These are phyloP conservation scores for Premnoplex brunnescens DNA, from an alignment of 2,797 vertebrate genomes.

Conservation along the genomic window DNA sequence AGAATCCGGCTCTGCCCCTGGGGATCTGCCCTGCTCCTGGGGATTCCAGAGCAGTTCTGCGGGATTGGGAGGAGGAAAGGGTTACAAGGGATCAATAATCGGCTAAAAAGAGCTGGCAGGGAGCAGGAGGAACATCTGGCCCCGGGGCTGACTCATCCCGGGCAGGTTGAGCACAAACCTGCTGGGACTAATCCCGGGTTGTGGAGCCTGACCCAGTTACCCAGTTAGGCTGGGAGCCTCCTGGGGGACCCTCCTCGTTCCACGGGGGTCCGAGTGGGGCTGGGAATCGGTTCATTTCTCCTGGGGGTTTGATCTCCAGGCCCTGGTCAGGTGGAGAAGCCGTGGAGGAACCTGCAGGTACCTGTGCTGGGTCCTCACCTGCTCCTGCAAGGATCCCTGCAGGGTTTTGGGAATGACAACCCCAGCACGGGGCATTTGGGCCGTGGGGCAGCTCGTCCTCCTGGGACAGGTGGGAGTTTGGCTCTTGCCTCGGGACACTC, in stretches of 20 bases:
- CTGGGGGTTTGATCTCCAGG: background rate
- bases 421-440: background rate
- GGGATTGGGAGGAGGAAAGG: background rate
- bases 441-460: background rate
- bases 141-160: background rate
- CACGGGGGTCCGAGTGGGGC: background rate
- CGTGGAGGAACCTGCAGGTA: background rate
- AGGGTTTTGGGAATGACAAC: background rate
- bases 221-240: background rate
- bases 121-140: background rate
- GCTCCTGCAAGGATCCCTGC: background rate
- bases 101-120: background rate
- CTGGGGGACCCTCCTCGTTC: background rate
- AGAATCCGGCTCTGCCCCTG: background rate
- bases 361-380: background rate
- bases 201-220: slow-evolving; percentile 18
- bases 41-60: rapidly evolving
- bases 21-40: background rate
- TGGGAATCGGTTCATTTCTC: background rate
- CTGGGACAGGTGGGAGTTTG: background rate
- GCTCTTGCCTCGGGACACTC: background rate
- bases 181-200: background rate
- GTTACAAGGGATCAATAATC: background rate
- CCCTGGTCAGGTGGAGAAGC: background rate
- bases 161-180: background rate